These are phyloP conservation scores for Saturnia pavonia DNA, from an alignment of 2,888 invertebrate species.

Conservation along the genomic window DNA sequence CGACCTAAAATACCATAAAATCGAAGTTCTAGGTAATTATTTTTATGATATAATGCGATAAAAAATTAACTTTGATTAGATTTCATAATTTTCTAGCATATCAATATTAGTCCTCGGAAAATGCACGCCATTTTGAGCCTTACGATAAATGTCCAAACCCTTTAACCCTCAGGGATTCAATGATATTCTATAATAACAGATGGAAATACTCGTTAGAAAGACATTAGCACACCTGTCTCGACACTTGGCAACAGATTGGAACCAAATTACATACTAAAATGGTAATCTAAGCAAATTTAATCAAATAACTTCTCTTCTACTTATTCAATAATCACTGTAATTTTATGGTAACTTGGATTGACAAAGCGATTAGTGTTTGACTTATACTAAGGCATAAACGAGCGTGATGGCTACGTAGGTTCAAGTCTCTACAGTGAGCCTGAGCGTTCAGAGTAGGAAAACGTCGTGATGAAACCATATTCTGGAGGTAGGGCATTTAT, in stretches of 20 bases:
- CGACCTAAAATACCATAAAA: too few species aligned
- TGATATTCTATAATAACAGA: not conserved
- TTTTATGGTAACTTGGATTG: not conserved
- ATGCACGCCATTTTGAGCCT: not conserved
- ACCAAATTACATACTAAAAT: conserved; percentile 5
- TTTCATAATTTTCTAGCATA: too few species aligned
- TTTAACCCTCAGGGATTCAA: conserved; percentile 7
- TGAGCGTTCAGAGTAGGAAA: too few species aligned
- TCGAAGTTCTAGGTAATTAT: too few species aligned
- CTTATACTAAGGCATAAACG: too few species aligned
- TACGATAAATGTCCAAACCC: not conserved
- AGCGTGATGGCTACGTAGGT: too few species aligned
- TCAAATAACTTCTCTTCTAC: not conserved
- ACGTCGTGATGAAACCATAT: too few species aligned
- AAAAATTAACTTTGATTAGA: too few species aligned
- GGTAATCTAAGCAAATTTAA: conserved; percentile 6
- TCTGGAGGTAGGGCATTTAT: too few species aligned
- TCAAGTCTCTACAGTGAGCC: too few species aligned
- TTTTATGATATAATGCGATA: too few species aligned
- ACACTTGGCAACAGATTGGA: not conserved
- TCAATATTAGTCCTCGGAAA: not conserved
- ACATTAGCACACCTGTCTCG: conserved; percentile 3
- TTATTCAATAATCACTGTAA: not conserved
- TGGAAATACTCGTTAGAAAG: not conserved
- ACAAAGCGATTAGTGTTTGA: too few species aligned